These are phyloP conservation scores for Cremastobaeus sp. DNA, from an alignment of 2,888 invertebrate species.

Conservation along the genomic window DNA sequence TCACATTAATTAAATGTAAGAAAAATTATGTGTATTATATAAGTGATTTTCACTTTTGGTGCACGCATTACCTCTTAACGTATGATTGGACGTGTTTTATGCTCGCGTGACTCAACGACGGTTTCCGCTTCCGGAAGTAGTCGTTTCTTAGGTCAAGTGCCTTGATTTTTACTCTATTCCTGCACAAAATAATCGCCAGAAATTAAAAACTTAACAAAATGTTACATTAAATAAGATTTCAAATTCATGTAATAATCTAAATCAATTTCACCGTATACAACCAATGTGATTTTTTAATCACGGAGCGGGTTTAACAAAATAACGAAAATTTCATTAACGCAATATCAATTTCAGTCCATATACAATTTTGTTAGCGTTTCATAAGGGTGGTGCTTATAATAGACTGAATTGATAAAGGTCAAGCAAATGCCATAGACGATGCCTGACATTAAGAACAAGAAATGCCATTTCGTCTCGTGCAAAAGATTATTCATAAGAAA, in stretches of 20 bases:
- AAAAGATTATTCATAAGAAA: constrained; percentile 25
- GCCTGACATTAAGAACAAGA: constrained; percentile 71
- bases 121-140: constrained; percentile 74
- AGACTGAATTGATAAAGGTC: constrained; percentile 68
- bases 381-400: constrained; percentile 21
- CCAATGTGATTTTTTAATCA: too few species aligned
- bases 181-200: constrained; percentile 18
- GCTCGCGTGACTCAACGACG: constrained; percentile 77
- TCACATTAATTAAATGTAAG: too few species aligned
- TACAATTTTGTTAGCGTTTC: too few species aligned
- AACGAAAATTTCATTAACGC: too few species aligned
- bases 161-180: constrained; percentile 50
- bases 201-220: too few species aligned
- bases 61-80: constrained; percentile 48
- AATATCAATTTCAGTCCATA: too few species aligned
- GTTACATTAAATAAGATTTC: too few species aligned
- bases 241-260: not conserved
- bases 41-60: too few species aligned
- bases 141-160: constrained; percentile 71
- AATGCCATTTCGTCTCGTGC: constrained; percentile 67
- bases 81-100: constrained; percentile 74
- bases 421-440: constrained; percentile 69
- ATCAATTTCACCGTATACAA: not conserved
- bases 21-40: too few species aligned
- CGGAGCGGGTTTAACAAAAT: too few species aligned